These are phyloP conservation scores for Pseudorasbora parva DNA, from an alignment of 2,113 vertebrate genomes.

Conservation along the genomic window DNA sequence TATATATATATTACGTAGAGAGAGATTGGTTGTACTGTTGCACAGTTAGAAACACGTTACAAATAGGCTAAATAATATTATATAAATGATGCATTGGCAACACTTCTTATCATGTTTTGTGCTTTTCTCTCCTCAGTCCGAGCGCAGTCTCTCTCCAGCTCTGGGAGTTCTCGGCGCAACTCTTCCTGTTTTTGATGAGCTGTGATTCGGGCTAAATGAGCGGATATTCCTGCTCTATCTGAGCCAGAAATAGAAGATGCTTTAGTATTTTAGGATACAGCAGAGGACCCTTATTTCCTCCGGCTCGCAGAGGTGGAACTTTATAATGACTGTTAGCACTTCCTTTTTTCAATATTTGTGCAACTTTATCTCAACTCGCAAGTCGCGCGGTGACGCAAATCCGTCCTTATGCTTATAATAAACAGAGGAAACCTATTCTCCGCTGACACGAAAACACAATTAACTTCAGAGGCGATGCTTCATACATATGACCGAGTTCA, in stretches of 20 bases:
- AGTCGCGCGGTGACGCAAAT: slow-evolving; percentile 99
- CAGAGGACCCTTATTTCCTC: slow-evolving; percentile 99
- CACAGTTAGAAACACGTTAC: background rate
- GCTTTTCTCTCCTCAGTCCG: no score
- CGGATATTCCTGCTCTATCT: slow-evolving; percentile 95
- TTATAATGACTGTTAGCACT: slow-evolving; percentile 95
- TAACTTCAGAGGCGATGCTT: slow-evolving; percentile 87
- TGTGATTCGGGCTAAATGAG: slow-evolving; percentile 91
- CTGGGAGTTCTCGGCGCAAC: slow-evolving; percentile 73
- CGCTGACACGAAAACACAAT: slow-evolving; percentile 90
- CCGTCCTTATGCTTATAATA: slow-evolving; percentile 92
- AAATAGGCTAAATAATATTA: no score
- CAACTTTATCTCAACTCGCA: slow-evolving; percentile 98
- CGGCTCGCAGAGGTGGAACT: slow-evolving; percentile 83
- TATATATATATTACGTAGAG: no score
- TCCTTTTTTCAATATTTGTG: slow-evolving; percentile 98
- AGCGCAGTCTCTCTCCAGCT: no score
- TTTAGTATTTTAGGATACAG: slow-evolving; percentile 98
- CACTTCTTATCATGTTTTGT: background rate
- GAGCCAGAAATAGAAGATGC: slow-evolving; percentile 89
- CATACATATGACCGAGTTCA: slow-evolving; percentile 71
- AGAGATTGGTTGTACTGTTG: background rate
- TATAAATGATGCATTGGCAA: no score
- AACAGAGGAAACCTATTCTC: slow-evolving; percentile 93
- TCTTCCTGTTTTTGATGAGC: slow-evolving; percentile 96